phyloP scores from a whole-genome alignment of 2,888 invertebrate species.

The Norana najaformis region DNA sequence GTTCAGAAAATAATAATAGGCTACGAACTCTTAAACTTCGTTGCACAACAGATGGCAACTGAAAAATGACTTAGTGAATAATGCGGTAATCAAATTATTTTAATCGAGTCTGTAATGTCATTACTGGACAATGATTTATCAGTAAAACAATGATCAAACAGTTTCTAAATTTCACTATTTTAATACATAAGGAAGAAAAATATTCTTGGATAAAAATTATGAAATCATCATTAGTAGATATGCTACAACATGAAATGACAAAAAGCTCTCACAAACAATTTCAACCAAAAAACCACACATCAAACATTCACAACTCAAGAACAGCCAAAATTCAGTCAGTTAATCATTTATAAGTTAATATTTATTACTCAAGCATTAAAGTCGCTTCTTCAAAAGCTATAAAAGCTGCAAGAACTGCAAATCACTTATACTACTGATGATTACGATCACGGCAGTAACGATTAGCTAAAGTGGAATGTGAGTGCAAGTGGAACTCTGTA shows the following conservation, averaged over 20 bases:
- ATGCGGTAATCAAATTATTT: constrained; percentile 13
- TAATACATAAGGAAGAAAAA: neutral
- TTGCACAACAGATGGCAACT: neutral
- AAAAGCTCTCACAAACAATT: neutral
- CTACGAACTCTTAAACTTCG: neutral
- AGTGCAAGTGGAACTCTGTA: neutral
- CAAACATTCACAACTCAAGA: neutral
- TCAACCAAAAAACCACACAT: neutral
- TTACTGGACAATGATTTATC: neutral
- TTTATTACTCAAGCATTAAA: neutral
- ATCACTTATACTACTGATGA: neutral
- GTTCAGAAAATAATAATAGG: neutral
- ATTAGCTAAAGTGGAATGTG: neutral
- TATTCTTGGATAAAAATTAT: constrained; percentile 1
- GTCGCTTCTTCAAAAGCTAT: neutral
- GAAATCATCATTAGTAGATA: neutral
- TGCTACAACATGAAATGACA: neutral
- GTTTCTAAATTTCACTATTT: neutral
- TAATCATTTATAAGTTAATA: neutral
- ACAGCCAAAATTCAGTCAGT: neutral
- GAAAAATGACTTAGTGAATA: neutral
- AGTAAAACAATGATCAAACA: neutral
- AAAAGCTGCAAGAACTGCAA: too few relatives aligned
- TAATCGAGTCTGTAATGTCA: neutral
- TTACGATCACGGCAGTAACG: neutral